Conservation (phyloP, 2,888 invertebrate genomes). For the Eristalis arbustorum region DNA sequence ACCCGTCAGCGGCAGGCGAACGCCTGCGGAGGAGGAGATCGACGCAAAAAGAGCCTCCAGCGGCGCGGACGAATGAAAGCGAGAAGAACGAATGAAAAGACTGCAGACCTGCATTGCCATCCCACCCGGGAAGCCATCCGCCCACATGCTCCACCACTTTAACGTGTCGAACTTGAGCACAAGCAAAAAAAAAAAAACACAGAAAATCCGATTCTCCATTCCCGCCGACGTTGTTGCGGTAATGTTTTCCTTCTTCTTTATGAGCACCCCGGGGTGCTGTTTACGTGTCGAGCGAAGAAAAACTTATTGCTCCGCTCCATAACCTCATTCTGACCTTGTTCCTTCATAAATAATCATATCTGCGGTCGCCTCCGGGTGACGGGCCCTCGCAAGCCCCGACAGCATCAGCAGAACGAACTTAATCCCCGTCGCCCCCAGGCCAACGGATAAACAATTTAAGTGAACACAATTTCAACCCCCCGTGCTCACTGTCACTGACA, state of each 20-base stretch:
- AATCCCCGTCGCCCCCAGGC: background rate
- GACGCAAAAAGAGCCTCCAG: background rate
- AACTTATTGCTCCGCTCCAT: background rate
- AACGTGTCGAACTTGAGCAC: background rate
- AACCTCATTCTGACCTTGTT: background rate
- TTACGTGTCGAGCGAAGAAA: background rate
- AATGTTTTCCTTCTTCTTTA: constrained; percentile 15
- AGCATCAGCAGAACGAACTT: background rate
- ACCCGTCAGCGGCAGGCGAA: background rate
- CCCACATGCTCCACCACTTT: background rate
- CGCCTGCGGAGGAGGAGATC: background rate
- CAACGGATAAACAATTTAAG: background rate
- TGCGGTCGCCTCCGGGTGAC: background rate
- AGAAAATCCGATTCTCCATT: background rate
- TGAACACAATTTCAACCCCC: background rate
- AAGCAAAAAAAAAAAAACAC: background rate
- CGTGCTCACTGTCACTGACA: background rate
- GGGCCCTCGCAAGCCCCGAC: background rate
- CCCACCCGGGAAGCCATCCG: background rate
- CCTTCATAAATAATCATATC: background rate
- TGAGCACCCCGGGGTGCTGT: constrained; percentile 5
- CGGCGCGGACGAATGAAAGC: background rate
- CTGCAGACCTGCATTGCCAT: background rate
- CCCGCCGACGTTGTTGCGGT: background rate
- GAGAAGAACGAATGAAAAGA: background rate